These are phyloP conservation scores for Chauna torquata DNA, from an alignment of 2,113 vertebrate genomes.

Conservation along the genomic window DNA sequence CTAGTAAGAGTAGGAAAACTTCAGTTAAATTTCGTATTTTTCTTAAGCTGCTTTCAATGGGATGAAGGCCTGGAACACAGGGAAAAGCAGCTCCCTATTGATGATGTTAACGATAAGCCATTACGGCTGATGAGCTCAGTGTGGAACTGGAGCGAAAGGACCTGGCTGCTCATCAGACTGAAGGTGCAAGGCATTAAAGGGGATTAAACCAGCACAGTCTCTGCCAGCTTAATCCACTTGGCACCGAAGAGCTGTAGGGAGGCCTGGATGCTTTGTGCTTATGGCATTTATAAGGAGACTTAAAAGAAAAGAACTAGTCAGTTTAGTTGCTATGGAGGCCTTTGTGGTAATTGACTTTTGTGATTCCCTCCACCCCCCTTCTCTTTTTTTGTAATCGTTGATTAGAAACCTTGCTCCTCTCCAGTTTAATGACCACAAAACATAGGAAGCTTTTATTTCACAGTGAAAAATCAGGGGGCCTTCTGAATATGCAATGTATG, in stretches of 20 bases:
- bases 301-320: slow-evolving; percentile 46
- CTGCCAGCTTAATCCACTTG: slow-evolving; percentile 69
- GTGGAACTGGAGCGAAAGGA: neutral
- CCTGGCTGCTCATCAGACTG: slow-evolving; percentile 44
- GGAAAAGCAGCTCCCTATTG: neutral
- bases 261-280: slow-evolving; percentile 49
- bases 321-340: slow-evolving; percentile 30
- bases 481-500: neutral
- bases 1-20: neutral
- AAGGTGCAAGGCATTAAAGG: slow-evolving; percentile 52
- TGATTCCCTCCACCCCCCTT: neutral
- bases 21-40: neutral
- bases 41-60: neutral
- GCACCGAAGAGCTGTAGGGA: slow-evolving; percentile 62
- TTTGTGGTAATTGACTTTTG: slow-evolving; percentile 30
- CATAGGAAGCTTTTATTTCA: neutral
- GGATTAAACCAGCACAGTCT: slow-evolving; percentile 56
- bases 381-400: neutral
- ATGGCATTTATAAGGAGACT: slow-evolving; percentile 26
- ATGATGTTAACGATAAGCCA: neutral
- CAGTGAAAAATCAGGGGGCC: neutral
- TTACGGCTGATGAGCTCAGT: slow-evolving; percentile 23
- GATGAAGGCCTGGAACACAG: neutral
- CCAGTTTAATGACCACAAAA: neutral
- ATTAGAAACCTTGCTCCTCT: neutral